Conservation (phyloP, 2,797 vertebrate genomes). For the Oreortyx pictus region DNA sequence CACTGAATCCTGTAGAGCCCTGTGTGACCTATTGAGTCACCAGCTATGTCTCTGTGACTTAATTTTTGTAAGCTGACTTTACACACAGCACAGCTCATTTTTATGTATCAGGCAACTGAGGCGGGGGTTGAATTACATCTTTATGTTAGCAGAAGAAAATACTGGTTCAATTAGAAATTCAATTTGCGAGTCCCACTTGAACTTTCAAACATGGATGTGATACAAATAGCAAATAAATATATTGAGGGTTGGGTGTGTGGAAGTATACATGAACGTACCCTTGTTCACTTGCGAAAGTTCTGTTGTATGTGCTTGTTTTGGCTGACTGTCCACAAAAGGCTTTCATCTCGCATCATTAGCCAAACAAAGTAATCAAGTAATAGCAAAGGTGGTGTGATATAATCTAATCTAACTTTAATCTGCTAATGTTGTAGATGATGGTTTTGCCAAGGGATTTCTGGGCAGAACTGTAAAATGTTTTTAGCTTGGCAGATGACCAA, state of each 20-base stretch:
- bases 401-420: neutral
- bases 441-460: conserved; percentile 3
- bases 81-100: neutral
- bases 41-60: neutral
- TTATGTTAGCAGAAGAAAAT: neutral
- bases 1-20: neutral
- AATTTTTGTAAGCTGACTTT: neutral
- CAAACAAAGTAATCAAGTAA: neutral
- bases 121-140: neutral
- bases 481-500: neutral
- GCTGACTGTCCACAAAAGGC: neutral
- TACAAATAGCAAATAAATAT: neutral
- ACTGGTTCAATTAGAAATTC: neutral
- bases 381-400: neutral
- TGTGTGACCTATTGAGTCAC: neutral
- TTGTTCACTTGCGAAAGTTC: neutral
- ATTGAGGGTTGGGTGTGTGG: neutral
- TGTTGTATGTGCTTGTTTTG: neutral
- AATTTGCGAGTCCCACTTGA: neutral
- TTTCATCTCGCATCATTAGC: neutral
- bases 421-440: neutral
- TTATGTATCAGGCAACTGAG: neutral
- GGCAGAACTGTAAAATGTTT: neutral
- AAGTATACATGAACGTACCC: neutral
- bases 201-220: neutral